Base-by-base conservation (phyloP, 2,888 invertebrate genomes). In the Drosophila infuscata region DNA sequence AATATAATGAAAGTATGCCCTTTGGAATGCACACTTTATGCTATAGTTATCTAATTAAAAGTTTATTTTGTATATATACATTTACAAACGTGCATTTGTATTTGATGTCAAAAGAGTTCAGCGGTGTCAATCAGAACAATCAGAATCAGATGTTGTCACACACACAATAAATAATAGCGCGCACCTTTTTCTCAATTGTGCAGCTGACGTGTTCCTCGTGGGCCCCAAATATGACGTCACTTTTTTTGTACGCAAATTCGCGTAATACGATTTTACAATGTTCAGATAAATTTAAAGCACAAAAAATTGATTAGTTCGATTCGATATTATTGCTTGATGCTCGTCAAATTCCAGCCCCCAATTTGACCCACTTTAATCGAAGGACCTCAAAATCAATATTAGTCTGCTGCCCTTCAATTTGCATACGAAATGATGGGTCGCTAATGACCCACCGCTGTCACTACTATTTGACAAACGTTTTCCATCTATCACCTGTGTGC, bases 141-240 rank as follows among this genome's bases (percentile, higher is more conserved):
- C 62, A 64, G 52, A 76, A 57, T 70, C 60, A 67, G 52, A 67
- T 79, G 54, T 62, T 35, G 33, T 46, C 46, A 25, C 57, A 46
- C 29, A 54, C 29, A 35, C 38, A 52, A 59, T 61, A 54, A 25
- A 46, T 46, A 43, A 46, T 11, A 46, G 29, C 41, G 74, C 62
- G 51, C 57, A 79, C 76, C 80, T 75, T 74, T 54, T 51, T 67
- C 63, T 46, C 61, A 70, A 70, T 46, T 73, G 25, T 56, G 52
- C 29, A 38, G 46, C 70, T 82, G 82, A 82, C 82, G 86, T 82
- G 82, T 80, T 77, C 81, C 71, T 74, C 69, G 67, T 73, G 65
- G 65, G 63, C 17, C 32, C 32, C 35, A 29, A 17, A 15, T 41
- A 71, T 82, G 83, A 80, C 86, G 67, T 82, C 70, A 85, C 33